Evolutionary conservation across 2,797 vertebrate genomes (phyloP).

Genomic region (Ctenochaetus hawaiiensis): DNA sequence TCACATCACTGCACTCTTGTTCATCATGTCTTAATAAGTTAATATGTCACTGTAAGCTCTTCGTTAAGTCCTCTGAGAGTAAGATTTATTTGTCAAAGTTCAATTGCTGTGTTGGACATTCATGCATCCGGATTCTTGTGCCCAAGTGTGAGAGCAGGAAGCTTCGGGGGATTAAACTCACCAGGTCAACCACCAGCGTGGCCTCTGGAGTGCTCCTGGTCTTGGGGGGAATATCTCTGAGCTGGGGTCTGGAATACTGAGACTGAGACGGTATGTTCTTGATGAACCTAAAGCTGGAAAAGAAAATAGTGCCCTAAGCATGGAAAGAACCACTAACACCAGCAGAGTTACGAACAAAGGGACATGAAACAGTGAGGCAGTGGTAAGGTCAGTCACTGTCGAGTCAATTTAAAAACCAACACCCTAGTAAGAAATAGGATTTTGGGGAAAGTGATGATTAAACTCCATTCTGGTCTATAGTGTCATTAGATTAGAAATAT

Average conservation of each 20-base stretch:
- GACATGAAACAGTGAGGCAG: neutral
- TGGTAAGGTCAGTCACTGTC: neutral
- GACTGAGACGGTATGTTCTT: slow-evolving; percentile 80
- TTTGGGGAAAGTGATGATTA: neutral
- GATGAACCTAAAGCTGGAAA: slow-evolving; percentile 81
- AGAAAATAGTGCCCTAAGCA: neutral
- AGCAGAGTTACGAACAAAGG: neutral
- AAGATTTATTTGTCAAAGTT: neutral
- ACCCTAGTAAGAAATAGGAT: neutral
- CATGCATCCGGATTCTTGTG: neutral
- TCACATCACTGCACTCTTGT: neutral
- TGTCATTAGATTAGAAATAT: neutral
- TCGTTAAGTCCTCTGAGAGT: neutral
- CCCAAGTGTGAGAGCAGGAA: neutral
- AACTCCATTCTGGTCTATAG: neutral
- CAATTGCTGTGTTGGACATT: neutral
- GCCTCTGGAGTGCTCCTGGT: slow-evolving; percentile 82
- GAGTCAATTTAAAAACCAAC: neutral
- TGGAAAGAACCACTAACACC: neutral
- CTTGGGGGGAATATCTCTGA: slow-evolving; percentile 80
- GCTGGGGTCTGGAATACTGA: slow-evolving; percentile 66
- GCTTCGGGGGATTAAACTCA: slow-evolving; percentile 59
- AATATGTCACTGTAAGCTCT: neutral
- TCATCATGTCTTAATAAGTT: neutral
- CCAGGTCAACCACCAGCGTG: slow-evolving; percentile 88